Percentiles rank a stretch among this genome's conserved stretches.
These are phyloP conservation scores for Lordiphosa clarofinis DNA, from an alignment of 1,140 invertebrate species.

Conservation along the genomic window DNA sequence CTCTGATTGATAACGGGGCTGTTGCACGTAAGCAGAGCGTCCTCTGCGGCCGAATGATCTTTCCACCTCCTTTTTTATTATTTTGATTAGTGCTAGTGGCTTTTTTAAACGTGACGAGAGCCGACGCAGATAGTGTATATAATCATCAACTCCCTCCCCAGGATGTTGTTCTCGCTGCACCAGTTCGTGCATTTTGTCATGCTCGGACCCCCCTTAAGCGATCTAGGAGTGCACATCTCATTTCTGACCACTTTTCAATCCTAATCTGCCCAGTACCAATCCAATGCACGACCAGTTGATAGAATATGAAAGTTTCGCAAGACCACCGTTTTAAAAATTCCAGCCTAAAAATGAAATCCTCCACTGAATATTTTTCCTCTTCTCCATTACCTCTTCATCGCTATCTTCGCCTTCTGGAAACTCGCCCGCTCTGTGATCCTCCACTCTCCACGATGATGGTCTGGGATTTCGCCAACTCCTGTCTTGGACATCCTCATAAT, in stretches of 20 bases:
- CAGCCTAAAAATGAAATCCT: too few relatives aligned
- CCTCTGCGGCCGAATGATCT: not conserved
- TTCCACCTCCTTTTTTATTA: not conserved
- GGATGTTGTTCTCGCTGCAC: not conserved
- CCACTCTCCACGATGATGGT: too few relatives aligned
- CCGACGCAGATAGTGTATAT: not conserved
- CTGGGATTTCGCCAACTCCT: too few relatives aligned
- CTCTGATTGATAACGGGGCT: not conserved
- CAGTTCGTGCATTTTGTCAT: not conserved
- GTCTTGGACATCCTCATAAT: too few relatives aligned
- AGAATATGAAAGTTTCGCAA: not conserved
- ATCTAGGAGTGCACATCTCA: not conserved
- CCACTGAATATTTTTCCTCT: too few relatives aligned
- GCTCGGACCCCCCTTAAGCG: not conserved
- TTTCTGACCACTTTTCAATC: not conserved
- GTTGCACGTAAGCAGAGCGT: not conserved
- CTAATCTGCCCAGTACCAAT: not conserved
- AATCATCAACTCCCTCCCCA: not conserved
- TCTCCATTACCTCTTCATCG: too few relatives aligned
- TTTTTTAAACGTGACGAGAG: too few relatives aligned
- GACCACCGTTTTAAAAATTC: not conserved
- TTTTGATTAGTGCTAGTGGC: not conserved
- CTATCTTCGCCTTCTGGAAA: too few relatives aligned
- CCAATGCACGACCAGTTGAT: not conserved
- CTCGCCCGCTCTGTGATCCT: too few relatives aligned